Conservation (phyloP, 1,140 invertebrate genomes). For the Eriocheir sinensis region DNA sequence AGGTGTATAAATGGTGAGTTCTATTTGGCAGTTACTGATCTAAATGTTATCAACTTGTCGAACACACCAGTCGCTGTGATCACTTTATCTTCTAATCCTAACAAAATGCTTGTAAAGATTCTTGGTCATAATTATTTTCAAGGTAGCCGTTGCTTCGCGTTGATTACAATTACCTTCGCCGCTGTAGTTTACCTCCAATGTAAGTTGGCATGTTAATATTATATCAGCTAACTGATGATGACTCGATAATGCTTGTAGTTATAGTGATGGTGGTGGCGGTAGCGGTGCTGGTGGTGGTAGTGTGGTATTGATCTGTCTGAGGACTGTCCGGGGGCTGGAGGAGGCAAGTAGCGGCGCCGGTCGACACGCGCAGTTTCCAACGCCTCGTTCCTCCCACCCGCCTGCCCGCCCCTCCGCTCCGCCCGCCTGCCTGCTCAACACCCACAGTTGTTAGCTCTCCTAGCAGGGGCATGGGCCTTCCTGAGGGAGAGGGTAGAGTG, state of each 20-base stretch:
- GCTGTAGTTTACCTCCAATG: too few relatives aligned
- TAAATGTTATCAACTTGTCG: too few relatives aligned
- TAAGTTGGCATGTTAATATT: too few relatives aligned
- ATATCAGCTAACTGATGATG: slow-evolving; percentile 8
- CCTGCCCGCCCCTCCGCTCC: neutral
- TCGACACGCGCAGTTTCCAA: slow-evolving; percentile 43
- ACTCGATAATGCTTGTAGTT: slow-evolving; percentile 18
- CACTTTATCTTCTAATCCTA: too few relatives aligned
- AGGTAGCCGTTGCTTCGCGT: too few relatives aligned
- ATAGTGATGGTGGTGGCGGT: slow-evolving; percentile 28
- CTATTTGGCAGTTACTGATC: too few relatives aligned
- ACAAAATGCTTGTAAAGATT: too few relatives aligned
- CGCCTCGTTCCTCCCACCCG: neutral
- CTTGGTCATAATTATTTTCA: too few relatives aligned
- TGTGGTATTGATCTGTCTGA: slow-evolving; percentile 14
- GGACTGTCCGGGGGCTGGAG: slow-evolving; percentile 28
- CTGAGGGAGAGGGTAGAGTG: neutral
- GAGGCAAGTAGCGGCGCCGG: slow-evolving; percentile 34
- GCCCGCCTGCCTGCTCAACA: slow-evolving; percentile 10
- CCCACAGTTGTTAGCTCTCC: neutral
- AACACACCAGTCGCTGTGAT: too few relatives aligned
- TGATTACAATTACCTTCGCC: too few relatives aligned
- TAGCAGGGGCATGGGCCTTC: slow-evolving; percentile 6
- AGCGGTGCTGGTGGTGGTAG: slow-evolving; percentile 23
- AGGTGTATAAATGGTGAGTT: too few relatives aligned